phyloP scores from a whole-genome alignment of 2,113 vertebrate species.

The Hippopotamus amphibius region DNA sequence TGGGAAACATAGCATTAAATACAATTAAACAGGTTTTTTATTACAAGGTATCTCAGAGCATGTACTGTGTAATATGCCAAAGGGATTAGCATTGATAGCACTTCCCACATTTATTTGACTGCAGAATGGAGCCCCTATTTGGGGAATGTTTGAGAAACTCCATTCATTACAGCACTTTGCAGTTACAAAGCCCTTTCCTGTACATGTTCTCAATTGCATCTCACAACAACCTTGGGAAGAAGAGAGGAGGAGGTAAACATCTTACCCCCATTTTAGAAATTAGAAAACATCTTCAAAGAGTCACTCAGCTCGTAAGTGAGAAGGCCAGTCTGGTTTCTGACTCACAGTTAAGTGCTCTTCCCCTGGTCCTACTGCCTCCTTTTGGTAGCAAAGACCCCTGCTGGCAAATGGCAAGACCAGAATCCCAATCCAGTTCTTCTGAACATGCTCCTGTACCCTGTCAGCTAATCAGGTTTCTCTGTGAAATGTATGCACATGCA shows the following conservation, averaged over 20 bases:
- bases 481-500: not conserved
- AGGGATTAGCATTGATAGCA: not conserved
- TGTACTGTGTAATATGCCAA: not conserved
- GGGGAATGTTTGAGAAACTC: not conserved
- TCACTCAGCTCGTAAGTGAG: not conserved
- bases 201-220: not conserved
- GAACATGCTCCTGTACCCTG: not conserved
- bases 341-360: not conserved
- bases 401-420: not conserved
- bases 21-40: not conserved
- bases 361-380: accelerated
- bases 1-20: not conserved
- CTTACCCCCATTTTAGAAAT: not conserved
- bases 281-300: not conserved
- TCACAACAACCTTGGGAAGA: not conserved
- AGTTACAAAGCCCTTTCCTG: not conserved
- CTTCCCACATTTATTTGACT: not conserved
- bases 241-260: not conserved
- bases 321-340: too few relatives aligned
- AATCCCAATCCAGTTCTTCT: not conserved
- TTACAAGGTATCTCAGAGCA: not conserved
- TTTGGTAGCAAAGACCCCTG: not conserved
- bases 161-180: not conserved
- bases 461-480: not conserved
- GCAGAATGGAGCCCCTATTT: not conserved